phyloP scores from a whole-genome alignment of 2,797 vertebrate species.

The Micromesistius poutassou region DNA sequence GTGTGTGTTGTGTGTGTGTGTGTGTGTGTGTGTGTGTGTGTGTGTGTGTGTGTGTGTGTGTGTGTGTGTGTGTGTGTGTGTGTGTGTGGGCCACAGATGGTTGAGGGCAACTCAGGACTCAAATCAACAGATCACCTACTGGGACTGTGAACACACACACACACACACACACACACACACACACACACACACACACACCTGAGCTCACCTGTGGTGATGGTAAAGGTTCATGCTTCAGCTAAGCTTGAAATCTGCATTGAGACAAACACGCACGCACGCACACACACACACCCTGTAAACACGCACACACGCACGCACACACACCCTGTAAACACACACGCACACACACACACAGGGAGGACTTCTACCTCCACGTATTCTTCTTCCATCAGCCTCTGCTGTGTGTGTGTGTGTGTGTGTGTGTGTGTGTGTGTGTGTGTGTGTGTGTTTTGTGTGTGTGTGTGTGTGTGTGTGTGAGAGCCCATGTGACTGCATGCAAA shows the following conservation, averaged over 20 bases:
- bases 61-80: conserved; percentile 22
- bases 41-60: conserved; percentile 19
- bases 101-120: conserved; percentile 58
- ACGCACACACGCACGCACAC: too few species aligned
- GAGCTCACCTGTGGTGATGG: conserved; percentile 58
- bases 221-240: conserved; percentile 67
- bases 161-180: neutral
- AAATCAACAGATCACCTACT: conserved; percentile 66
- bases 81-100: conserved; percentile 66
- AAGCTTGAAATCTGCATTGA: conserved; percentile 29
- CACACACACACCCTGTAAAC: neutral
- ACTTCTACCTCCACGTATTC: too few species aligned
- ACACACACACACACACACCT: conserved; percentile 21
- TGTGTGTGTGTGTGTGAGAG: too few species aligned
- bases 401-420: too few species aligned
- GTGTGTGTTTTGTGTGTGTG: too few species aligned
- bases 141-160: conserved; percentile 51
- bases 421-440: too few species aligned
- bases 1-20: conserved; percentile 17
- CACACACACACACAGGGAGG: too few species aligned
- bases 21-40: conserved; percentile 20
- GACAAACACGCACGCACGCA: neutral
- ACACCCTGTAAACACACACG: too few species aligned
- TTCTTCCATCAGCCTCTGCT: too few species aligned
- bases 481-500: neutral